A percentile compares a stretch with the other conserved stretches of the same genome.
These are phyloP conservation scores for Latrodectus hesperus DNA, from an alignment of 2,888 invertebrate species.

Conservation along the genomic window DNA sequence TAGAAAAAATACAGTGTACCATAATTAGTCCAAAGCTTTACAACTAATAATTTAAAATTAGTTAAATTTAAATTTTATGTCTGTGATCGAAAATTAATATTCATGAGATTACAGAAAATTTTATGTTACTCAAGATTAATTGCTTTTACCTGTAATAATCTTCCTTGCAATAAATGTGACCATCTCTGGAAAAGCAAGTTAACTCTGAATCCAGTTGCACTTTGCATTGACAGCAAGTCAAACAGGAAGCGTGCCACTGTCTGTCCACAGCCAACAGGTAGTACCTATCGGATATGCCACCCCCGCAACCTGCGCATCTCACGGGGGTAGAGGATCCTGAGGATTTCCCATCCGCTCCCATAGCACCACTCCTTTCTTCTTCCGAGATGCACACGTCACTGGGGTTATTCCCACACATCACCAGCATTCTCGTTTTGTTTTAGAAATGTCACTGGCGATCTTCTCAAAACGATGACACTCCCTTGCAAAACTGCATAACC, in stretches of 20 bases:
- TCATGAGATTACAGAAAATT: too few relatives aligned
- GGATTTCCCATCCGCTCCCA: neutral
- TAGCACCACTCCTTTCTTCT: neutral
- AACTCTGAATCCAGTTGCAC: conserved; percentile 91
- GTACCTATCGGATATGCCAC: conserved; percentile 89
- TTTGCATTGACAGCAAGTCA: conserved; percentile 92
- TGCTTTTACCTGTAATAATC: conserved; percentile 91
- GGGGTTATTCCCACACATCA: conserved; percentile 39
- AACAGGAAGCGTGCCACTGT: conserved; percentile 93
- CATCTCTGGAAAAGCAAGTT: conserved; percentile 93
- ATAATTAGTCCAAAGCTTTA: too few relatives aligned
- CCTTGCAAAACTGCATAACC: neutral
- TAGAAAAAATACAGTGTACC: too few relatives aligned
- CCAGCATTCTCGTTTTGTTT: conserved; percentile 25
- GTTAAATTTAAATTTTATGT: too few relatives aligned
- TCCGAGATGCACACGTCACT: neutral
- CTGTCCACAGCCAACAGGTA: conserved; percentile 93
- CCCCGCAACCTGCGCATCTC: conserved; percentile 89
- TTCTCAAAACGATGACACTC: neutral
- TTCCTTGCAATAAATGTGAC: conserved; percentile 95
- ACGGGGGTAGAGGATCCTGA: conserved; percentile 1
- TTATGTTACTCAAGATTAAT: too few relatives aligned
- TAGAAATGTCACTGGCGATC: neutral
- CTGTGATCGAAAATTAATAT: too few relatives aligned
- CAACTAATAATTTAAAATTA: too few relatives aligned